Base-by-base conservation (phyloP, 1,140 invertebrate genomes). In the Caenorhabditis latens region DNA sequence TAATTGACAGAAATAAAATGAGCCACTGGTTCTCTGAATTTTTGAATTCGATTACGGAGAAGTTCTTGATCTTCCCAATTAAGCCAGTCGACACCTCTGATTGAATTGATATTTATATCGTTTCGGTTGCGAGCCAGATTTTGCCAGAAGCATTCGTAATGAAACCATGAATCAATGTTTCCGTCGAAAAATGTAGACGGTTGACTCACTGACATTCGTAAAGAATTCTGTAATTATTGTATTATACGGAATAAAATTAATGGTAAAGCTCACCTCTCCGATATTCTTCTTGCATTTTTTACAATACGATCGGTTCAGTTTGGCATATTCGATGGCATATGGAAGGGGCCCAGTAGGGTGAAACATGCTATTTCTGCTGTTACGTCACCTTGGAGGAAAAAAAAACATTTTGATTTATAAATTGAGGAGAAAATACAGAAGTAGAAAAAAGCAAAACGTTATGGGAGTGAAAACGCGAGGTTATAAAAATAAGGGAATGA, bases 261-360 rank as follows among this genome's bases (percentile, higher is more conserved):
- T 63, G 61, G 8, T 63, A 21, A 11, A 32, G 32, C 21, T 24
- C n/a, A 79, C 71, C 46, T 24, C 5, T 5, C 6, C 4, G 40
- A 79, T 79, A 50, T 11, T 32, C n/a, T 79, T 79, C 21, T 50
- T 79, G 71, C 71, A 79, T 50, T 48, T 79, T 79, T 79, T 79
- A 24, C 71, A 79, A 13, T 7, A 24, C 19, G 71, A 79, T 4
- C 71, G 71, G 8, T 9, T 21, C 7, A 46, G 50, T 14, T 50
- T 50, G 9, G 71, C 71, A n/a, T 79, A 79, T 50, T 79, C 71
- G 2, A 79, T 50, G 4, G 71, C 16, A 53, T 79, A 79, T 5
- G 71, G 71, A 19, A 79, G 46, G 13, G 71, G 71, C 3, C 6
- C 19, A 24, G 50, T 79, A 0, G 71, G 24, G 11, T 71, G 40